Evolutionary conservation across 2,113 vertebrate genomes (phyloP).

Genomic region (Copsychus sechellarum): DNA sequence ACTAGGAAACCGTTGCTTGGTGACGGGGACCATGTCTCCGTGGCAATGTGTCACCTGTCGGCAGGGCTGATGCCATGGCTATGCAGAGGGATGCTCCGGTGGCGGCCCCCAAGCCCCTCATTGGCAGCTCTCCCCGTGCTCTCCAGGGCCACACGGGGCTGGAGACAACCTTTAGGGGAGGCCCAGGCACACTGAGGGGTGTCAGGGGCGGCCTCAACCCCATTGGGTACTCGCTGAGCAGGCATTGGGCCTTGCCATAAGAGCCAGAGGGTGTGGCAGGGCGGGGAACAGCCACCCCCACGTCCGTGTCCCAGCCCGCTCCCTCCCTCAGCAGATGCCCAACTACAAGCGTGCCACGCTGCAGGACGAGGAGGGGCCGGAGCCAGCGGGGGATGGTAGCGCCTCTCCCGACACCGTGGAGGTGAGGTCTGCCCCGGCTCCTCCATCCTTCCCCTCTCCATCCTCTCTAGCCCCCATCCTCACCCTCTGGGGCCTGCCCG

Average conservation of each 20-base stretch:
- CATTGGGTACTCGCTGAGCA: accelerated
- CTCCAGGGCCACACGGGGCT: background rate
- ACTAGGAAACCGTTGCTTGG: slow-evolving; percentile 49
- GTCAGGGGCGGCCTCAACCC: background rate
- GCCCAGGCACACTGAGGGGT: accelerated
- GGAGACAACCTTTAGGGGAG: background rate
- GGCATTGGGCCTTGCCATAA: background rate
- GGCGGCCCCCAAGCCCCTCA: background rate
- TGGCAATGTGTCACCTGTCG: slow-evolving; percentile 48
- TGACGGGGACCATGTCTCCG: background rate
- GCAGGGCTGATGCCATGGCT: slow-evolving; percentile 24
- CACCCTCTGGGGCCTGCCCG: background rate
- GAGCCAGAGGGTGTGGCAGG: background rate
- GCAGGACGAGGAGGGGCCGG: slow-evolving; percentile 87
- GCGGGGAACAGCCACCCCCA: background rate
- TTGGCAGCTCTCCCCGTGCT: background rate
- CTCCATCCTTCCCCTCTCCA: background rate
- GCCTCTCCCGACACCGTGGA: slow-evolving; percentile 86
- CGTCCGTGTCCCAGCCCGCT: background rate
- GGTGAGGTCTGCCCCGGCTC: slow-evolving; percentile 67
- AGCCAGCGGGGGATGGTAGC: slow-evolving; percentile 77
- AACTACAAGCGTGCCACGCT: slow-evolving; percentile 92
- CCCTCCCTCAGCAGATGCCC: slow-evolving; percentile 83
- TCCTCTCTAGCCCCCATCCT: background rate
- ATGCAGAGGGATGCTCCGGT: background rate